Conservation (phyloP, 2,888 invertebrate species). For the Euproctis similis region DNA sequence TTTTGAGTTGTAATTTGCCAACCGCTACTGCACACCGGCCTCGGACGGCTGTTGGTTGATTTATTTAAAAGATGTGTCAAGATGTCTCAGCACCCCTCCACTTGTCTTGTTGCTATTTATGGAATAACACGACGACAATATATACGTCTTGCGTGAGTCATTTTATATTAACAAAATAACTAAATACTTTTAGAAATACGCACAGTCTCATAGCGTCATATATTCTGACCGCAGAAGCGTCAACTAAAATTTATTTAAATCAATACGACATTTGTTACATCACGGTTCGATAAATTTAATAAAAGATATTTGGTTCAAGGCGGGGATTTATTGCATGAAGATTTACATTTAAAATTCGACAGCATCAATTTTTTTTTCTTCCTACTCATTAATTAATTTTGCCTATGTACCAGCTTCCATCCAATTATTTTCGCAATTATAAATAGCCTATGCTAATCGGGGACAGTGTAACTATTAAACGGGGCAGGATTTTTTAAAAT, state of each 20-base stretch:
- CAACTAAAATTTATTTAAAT: slow-evolving; percentile 28
- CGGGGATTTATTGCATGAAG: too few relatives aligned
- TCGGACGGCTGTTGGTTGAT: slow-evolving; percentile 28
- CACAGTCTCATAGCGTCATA: too few relatives aligned
- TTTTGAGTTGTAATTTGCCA: slow-evolving; percentile 54
- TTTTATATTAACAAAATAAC: slow-evolving; percentile 31
- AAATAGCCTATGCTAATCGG: too few relatives aligned
- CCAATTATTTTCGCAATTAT: too few relatives aligned
- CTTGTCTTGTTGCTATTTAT: slow-evolving; percentile 51
- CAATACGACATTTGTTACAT: slow-evolving; percentile 14
- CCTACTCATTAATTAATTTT: too few relatives aligned
- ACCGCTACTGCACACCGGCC: slow-evolving; percentile 21
- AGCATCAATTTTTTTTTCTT: too few relatives aligned
- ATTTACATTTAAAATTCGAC: too few relatives aligned
- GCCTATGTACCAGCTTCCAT: too few relatives aligned
- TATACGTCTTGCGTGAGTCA: slow-evolving; percentile 53
- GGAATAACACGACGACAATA: slow-evolving; percentile 49
- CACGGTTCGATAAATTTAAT: too few relatives aligned
- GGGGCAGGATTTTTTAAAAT: too few relatives aligned
- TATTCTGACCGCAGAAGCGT: slow-evolving; percentile 35
- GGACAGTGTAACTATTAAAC: too few relatives aligned
- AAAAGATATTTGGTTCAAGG: too few relatives aligned
- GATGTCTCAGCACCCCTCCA: slow-evolving; percentile 41
- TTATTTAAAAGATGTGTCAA: slow-evolving; percentile 37
- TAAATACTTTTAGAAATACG: slow-evolving; percentile 31